These are phyloP conservation scores for Lepus europaeus DNA, from an alignment of 2,113 vertebrate genomes.

Conservation along the genomic window DNA sequence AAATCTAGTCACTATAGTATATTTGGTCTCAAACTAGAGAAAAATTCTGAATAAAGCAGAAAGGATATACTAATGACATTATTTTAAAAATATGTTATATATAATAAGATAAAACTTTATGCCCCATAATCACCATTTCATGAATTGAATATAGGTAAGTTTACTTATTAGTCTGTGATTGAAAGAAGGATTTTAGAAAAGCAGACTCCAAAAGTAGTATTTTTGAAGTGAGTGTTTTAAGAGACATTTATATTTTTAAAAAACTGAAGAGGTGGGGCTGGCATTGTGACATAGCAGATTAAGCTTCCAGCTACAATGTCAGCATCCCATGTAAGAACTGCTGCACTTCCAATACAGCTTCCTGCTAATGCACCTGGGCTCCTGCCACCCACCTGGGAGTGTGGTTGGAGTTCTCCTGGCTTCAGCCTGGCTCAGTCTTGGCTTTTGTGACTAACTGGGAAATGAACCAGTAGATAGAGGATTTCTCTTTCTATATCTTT, in stretches of 20 bases:
- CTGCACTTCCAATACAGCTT: too few species aligned
- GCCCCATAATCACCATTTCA: neutral
- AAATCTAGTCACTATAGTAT: neutral
- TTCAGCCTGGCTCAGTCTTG: too few species aligned
- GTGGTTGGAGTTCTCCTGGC: too few species aligned
- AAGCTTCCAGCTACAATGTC: too few species aligned
- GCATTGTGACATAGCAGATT: too few species aligned
- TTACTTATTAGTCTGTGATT: neutral
- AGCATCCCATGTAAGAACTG: too few species aligned
- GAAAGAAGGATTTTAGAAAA: neutral
- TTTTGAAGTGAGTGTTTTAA: conserved; percentile 21
- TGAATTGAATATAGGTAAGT: neutral
- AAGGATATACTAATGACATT: neutral
- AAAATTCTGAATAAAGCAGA: neutral
- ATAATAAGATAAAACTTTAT: neutral
- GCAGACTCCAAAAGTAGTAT: neutral
- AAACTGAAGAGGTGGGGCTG: too few species aligned
- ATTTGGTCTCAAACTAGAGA: conserved; percentile 26
- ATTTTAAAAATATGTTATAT: neutral
- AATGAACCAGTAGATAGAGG: too few species aligned
- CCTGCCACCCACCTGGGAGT: too few species aligned
- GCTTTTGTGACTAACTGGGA: too few species aligned
- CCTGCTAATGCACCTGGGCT: too few species aligned
- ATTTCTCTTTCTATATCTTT: too few species aligned
- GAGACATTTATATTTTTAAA: neutral